phyloP scores from a whole-genome alignment of 2,797 vertebrate species.

The Danio tinwini region DNA sequence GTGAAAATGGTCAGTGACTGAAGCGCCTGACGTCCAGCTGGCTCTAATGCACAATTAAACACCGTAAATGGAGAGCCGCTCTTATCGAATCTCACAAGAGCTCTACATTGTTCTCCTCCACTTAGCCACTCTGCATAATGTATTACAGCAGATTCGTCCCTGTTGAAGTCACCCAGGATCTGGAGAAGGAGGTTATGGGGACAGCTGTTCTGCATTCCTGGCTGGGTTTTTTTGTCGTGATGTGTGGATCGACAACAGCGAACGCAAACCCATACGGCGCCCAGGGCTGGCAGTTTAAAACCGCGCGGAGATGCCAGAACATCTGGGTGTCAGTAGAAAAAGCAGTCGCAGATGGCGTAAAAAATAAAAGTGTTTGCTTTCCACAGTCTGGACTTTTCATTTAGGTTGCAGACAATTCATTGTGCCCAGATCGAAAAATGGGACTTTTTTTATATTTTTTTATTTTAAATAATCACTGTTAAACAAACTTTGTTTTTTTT shows the following conservation, averaged over 20 bases:
- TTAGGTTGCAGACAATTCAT: slow-evolving; percentile 14
- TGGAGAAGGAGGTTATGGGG: slow-evolving; percentile 60
- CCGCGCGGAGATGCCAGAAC: slow-evolving; percentile 71
- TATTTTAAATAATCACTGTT: too few species aligned
- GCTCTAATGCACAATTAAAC: slow-evolving; percentile 64
- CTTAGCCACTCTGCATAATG: slow-evolving; percentile 59
- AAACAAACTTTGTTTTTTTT: too few species aligned
- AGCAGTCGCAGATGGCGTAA: slow-evolving; percentile 12
- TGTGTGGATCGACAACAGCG: slow-evolving; percentile 62
- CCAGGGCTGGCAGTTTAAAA: slow-evolving; percentile 68
- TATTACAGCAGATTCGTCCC: slow-evolving; percentile 45
- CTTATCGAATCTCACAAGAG: slow-evolving; percentile 68
- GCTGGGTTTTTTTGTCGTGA: slow-evolving; percentile 65
- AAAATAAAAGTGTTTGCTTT: slow-evolving; percentile 37
- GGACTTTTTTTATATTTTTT: neutral
- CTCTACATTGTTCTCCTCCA: slow-evolving; percentile 53
- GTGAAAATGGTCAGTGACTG: slow-evolving; percentile 54
- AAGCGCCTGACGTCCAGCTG: slow-evolving; percentile 54
- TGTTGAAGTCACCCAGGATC: slow-evolving; percentile 33
- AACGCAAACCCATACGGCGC: slow-evolving; percentile 66
- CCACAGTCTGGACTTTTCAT: slow-evolving; percentile 16
- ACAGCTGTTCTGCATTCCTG: slow-evolving; percentile 81
- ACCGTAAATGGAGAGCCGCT: slow-evolving; percentile 60
- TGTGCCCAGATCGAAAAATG: slow-evolving; percentile 5
- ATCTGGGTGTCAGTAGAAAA: slow-evolving; percentile 66